Evolutionary conservation across 1,140 invertebrate species (phyloP), one percentile per base, ranked within the genome.

Genomic region (Lepidurus arcticus): DNA sequence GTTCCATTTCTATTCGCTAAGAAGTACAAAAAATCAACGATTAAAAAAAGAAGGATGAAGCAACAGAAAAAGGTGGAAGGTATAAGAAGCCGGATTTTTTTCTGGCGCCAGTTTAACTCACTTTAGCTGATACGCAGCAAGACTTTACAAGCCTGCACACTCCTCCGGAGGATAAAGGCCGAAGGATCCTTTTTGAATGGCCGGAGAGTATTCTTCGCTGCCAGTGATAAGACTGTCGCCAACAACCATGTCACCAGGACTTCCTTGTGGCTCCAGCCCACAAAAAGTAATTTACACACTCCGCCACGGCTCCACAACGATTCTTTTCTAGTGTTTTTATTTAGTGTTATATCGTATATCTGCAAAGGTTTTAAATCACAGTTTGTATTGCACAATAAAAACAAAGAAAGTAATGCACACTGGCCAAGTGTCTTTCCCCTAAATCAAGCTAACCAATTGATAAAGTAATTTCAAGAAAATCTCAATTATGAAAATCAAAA

Each of bases 181-280:
- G 7, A 65, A 65, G 53, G 16, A 65, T 16, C 53, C 53, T 65
- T 65, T 65, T 65, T 65, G 53, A 47, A 65, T 21, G 16, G 53
- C 21, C 21, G 8, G 8, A 65, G 53, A 65, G 53, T n/a, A 65
- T 34, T 34, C 34, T 34, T 3, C 34, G 34, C 34, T 34, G 34
- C 34, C 34, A 34, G 53, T 65, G 53, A 65, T 65, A 65, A 65
- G 53, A 65, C 53, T 65, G 53, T 65, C 53, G 53, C 53, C 53
- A 65, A 65, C 53, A 65, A 65, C 53, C 53, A 65, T 65, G 53
- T 65, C 53, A 65, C 53, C 53, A 65, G 5, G 53, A 65, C 53
- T 65, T 21, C 53, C 6, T 21, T n/a, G 16, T 13, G 53, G 53
- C 53, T 65, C 53, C 53, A 21, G 34, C 34, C 34, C 34, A 34